phyloP scores from a whole-genome alignment of 2,113 vertebrate genomes.

The Oostethus manadensis region DNA sequence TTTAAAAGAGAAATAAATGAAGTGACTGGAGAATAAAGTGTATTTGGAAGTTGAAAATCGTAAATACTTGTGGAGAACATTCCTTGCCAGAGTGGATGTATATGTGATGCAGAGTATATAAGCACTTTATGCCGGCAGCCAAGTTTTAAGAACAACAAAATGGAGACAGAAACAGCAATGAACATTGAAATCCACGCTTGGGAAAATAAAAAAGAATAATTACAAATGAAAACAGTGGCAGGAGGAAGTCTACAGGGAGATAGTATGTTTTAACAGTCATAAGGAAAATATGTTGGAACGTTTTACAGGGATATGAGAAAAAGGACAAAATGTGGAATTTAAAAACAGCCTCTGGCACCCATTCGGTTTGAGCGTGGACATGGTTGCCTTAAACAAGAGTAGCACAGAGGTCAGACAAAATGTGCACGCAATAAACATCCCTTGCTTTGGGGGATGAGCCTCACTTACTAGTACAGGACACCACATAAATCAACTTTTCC shows the following conservation, averaged over 20 bases:
- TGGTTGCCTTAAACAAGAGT: constrained; percentile 15
- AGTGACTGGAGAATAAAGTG: neutral
- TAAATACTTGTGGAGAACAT: constrained; percentile 50
- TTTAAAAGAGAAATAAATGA: neutral
- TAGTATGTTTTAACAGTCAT: constrained; percentile 17
- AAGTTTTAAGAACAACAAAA: constrained; percentile 29
- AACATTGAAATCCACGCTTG: neutral
- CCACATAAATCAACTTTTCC: constrained; percentile 23
- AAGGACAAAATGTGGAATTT: constrained; percentile 31
- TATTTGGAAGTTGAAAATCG: constrained; percentile 6
- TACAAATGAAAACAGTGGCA: neutral
- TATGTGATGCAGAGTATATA: neutral
- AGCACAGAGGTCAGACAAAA: constrained; percentile 44
- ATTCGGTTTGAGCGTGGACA: constrained; percentile 31
- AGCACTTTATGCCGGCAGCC: constrained; percentile 28
- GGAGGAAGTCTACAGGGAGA: constrained; percentile 8
- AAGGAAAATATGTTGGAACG: constrained; percentile 14
- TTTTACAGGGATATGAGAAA: constrained; percentile 41
- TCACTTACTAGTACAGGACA: neutral
- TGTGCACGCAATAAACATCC: constrained; percentile 40
- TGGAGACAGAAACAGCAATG: neutral
- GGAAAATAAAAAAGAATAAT: neutral
- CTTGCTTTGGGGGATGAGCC: constrained; percentile 27
- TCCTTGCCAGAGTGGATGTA: constrained; percentile 7
- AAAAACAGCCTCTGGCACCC: constrained; percentile 27